These are phyloP conservation scores for Drosophila kanapiae DNA, from an alignment of 1,140 invertebrate species.

Conservation along the genomic window DNA sequence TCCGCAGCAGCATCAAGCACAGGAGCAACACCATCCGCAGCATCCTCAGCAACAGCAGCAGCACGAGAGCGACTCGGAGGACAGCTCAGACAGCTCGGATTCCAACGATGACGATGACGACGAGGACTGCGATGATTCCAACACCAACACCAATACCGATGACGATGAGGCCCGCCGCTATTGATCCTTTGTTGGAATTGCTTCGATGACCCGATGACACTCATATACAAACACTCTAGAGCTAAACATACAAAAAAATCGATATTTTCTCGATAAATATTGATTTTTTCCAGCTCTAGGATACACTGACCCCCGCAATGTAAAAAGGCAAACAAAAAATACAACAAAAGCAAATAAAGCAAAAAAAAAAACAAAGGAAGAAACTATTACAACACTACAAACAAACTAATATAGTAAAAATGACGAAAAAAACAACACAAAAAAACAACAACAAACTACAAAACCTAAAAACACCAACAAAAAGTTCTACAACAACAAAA, in stretches of 20 bases:
- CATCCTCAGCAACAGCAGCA: conserved; percentile 32
- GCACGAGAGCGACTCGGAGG: conserved; percentile 71
- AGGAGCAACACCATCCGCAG: conserved; percentile 37
- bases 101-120: conserved; percentile 76
- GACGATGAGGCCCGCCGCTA: conserved; percentile 75
- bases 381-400: conserved; percentile 73
- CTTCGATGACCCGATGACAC: conserved; percentile 47
- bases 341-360: conserved; percentile 4
- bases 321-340: conserved; percentile 63
- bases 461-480: conserved; percentile 47
- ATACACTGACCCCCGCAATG: conserved; percentile 54
- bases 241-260: neutral
- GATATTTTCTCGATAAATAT: neutral
- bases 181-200: conserved; percentile 51
- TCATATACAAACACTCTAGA: conserved; percentile 12
- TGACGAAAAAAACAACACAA: conserved; percentile 33
- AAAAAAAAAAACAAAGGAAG: conserved; percentile 33
- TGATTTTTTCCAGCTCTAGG: neutral
- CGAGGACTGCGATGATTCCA: conserved; percentile 69
- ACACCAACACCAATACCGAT: conserved; percentile 75
- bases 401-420: conserved; percentile 67
- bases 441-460: conserved; percentile 51
- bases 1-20: conserved; percentile 23
- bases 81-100: conserved; percentile 75
- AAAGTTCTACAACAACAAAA: conserved; percentile 50